A percentile compares a stretch with the other conserved stretches of the same genome.
Conservation (phyloP, 2,113 vertebrate species). For the Dipodomys spectabilis region DNA sequence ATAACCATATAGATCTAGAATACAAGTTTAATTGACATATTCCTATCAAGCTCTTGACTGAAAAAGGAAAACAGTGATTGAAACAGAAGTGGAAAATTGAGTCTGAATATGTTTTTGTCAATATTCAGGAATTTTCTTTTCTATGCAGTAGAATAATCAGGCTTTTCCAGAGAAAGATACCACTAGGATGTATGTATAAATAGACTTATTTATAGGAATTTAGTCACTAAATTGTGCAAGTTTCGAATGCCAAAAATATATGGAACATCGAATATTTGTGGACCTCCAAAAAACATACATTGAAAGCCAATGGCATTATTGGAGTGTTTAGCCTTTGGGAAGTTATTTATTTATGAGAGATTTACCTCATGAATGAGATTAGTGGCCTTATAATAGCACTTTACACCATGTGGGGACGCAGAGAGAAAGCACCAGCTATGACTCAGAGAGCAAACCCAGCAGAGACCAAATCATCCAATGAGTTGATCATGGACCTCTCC, state of each 20-base stretch:
- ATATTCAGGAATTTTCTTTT: not conserved
- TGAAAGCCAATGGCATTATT: not conserved
- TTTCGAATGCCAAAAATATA: not conserved
- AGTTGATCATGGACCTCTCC: not conserved
- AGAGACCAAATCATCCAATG: not conserved
- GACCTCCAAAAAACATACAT: not conserved
- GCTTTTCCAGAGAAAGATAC: not conserved
- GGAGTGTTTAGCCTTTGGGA: not conserved
- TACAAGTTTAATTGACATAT: not conserved
- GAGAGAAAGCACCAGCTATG: not conserved
- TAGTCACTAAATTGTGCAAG: not conserved
- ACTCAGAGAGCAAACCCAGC: not conserved
- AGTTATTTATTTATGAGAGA: not conserved
- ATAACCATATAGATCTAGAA: not conserved
- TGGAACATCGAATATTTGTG: not conserved
- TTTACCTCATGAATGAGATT: not conserved
- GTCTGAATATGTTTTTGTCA: not conserved
- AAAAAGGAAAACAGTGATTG: not conserved
- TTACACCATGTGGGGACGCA: not conserved
- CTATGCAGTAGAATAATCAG: not conserved
- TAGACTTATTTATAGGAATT: not conserved
- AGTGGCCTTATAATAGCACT: not conserved
- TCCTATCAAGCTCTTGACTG: not conserved
- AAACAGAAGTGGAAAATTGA: not conserved
- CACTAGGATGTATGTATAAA: not conserved